Percentiles rank a stretch among this genome's conserved stretches.
Conservation (phyloP, 1,140 invertebrate genomes). For the Nebria ingens region DNA sequence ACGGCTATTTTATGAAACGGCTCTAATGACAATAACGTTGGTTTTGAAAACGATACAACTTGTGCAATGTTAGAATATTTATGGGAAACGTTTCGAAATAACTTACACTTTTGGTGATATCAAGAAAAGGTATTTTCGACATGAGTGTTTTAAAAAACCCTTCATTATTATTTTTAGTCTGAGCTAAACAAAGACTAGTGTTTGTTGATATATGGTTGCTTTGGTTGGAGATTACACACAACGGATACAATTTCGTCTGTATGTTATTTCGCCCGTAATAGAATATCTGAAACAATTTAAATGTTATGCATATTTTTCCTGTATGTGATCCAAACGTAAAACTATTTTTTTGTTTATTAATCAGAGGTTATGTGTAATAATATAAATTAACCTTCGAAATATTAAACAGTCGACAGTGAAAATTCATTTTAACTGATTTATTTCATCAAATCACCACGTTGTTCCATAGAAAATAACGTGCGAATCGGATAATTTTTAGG, state of each 20-base stretch:
- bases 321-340: too few relatives aligned
- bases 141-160: neutral
- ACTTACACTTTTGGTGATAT: conserved; percentile 14
- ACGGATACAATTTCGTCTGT: neutral
- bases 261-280: neutral
- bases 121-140: conserved; percentile 14
- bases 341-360: neutral
- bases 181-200: neutral
- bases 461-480: too few relatives aligned
- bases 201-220: neutral
- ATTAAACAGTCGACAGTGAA: neutral
- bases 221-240: neutral
- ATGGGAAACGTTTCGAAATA: too few relatives aligned
- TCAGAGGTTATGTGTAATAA: neutral
- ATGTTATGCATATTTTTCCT: neutral
- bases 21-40: too few relatives aligned
- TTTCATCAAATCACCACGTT: too few relatives aligned
- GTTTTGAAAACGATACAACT: too few relatives aligned
- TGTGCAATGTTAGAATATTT: too few relatives aligned
- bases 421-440: conserved; percentile 2
- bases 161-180: neutral
- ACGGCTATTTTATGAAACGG: too few relatives aligned
- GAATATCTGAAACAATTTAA: conserved; percentile 1
- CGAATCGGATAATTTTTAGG: too few relatives aligned
- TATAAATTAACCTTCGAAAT: neutral